Percentiles rank a stretch among this genome's conserved stretches.
phyloP scores from a whole-genome alignment of 2,797 vertebrate genomes.

The Craterocephalus amniculus region DNA sequence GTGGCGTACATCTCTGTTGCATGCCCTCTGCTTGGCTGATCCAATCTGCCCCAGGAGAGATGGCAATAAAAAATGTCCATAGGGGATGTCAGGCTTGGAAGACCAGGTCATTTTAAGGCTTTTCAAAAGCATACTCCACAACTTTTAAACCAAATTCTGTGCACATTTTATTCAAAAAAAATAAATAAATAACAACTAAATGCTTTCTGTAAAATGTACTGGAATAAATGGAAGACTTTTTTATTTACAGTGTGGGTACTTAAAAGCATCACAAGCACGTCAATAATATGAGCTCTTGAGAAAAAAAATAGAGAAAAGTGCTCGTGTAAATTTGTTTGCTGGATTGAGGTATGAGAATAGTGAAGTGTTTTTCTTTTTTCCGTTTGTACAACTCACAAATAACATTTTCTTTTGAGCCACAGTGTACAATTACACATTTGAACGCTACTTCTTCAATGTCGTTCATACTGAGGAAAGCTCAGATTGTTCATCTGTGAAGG shows the following conservation, averaged over 20 bases:
- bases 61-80: constrained; percentile 54
- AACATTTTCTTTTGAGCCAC: not conserved
- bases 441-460: constrained; percentile 55
- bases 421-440: constrained; percentile 33
- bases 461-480: constrained; percentile 50
- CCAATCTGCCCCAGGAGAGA: constrained; percentile 64
- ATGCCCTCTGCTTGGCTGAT: constrained; percentile 70
- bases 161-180: too few relatives aligned
- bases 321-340: not conserved
- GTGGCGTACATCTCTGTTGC: constrained; percentile 70
- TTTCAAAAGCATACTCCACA: not conserved
- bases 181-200: not conserved
- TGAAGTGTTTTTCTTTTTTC: not conserved
- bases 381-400: not conserved
- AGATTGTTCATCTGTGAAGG: constrained; percentile 77
- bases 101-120: constrained; percentile 30
- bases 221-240: not conserved
- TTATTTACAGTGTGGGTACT: too few relatives aligned
- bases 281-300: not conserved
- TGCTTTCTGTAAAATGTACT: not conserved
- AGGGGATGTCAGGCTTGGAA: constrained; percentile 41
- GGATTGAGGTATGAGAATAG: not conserved
- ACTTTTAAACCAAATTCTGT: not conserved
- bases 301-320: not conserved
- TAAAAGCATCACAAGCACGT: not conserved